Evolutionary conservation across 2,888 invertebrate genomes (phyloP).

Genomic region (Callimorpha dominula): DNA sequence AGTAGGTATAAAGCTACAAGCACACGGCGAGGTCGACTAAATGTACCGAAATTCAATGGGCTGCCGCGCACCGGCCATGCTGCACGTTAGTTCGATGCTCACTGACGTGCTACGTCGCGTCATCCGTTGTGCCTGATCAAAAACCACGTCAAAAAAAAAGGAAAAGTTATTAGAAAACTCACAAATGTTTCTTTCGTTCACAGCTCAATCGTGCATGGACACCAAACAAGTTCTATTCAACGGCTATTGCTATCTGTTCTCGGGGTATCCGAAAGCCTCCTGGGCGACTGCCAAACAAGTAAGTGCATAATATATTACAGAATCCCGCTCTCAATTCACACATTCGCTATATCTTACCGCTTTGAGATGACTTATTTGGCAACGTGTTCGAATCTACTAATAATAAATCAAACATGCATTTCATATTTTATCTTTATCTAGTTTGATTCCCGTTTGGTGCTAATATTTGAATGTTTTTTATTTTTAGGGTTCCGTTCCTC

Average conservation of each 20-base stretch:
- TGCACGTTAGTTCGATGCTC: too few species aligned
- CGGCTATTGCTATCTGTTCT: conserved; percentile 91
- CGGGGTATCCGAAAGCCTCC: conserved; percentile 91
- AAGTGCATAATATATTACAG: conserved; percentile 20
- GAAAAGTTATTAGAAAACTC: too few species aligned
- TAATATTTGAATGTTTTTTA: too few species aligned
- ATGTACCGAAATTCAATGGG: too few species aligned
- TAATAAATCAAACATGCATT: neutral
- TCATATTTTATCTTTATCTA: neutral
- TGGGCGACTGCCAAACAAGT: conserved; percentile 87
- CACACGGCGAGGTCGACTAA: too few species aligned
- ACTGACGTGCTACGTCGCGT: too few species aligned
- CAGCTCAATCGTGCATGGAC: conserved; percentile 90
- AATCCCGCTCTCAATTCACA: neutral
- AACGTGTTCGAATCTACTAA: neutral
- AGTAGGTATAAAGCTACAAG: too few species aligned
- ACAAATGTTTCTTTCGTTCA: conserved; percentile 52
- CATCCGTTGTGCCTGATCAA: too few species aligned
- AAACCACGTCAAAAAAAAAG: too few species aligned
- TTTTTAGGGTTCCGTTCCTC: too few species aligned
- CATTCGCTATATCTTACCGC: neutral
- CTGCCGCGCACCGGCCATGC: too few species aligned
- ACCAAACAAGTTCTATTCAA: conserved; percentile 90
- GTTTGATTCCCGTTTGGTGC: too few species aligned
- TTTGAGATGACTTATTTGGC: conserved; percentile 2